A percentile compares a stretch with the other conserved stretches of the same genome.
Evolutionary conservation across 2,888 invertebrate genomes (phyloP).

Genomic region (Pyrochroa serraticornis): DNA sequence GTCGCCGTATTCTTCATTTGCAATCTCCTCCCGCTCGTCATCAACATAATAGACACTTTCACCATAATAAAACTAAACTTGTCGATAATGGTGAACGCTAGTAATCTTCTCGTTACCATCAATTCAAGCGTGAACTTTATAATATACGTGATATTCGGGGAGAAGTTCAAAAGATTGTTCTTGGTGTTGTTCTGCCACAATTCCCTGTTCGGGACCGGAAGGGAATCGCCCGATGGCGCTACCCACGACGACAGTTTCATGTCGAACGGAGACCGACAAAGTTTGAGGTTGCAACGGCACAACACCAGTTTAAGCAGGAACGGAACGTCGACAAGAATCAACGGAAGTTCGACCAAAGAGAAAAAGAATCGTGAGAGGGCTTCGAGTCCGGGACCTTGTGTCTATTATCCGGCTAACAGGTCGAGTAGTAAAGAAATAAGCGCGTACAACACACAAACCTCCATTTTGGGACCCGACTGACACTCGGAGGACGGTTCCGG

Average conservation of each 20-base stretch:
- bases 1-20: slow-evolving; percentile 94
- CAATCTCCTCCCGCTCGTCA: slow-evolving; percentile 85
- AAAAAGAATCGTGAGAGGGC: slow-evolving; percentile 46
- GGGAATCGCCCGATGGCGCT: slow-evolving; percentile 72
- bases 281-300: slow-evolving; percentile 68
- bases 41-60: slow-evolving; percentile 86
- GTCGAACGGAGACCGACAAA: slow-evolving; percentile 78
- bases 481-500: slow-evolving; percentile 27
- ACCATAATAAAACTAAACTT: slow-evolving; percentile 62
- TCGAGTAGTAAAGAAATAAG: slow-evolving; percentile 48
- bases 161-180: slow-evolving; percentile 92
- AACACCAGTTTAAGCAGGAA: slow-evolving; percentile 58
- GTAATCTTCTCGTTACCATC: slow-evolving; percentile 92
- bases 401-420: slow-evolving; percentile 62
- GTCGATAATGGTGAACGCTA: slow-evolving; percentile 73
- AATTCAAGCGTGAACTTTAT: slow-evolving; percentile 98
- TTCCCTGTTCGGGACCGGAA: slow-evolving; percentile 58
- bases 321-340: slow-evolving; percentile 48
- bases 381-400: slow-evolving; percentile 61
- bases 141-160: slow-evolving; percentile 97
- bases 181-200: slow-evolving; percentile 52
- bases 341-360: slow-evolving; percentile 39
- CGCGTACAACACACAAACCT: slow-evolving; percentile 51
- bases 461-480: slow-evolving; percentile 39
- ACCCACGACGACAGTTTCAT: slow-evolving; percentile 85